Conservation (phyloP, 2,113 vertebrate species). For the Polypterus bichir region DNA sequence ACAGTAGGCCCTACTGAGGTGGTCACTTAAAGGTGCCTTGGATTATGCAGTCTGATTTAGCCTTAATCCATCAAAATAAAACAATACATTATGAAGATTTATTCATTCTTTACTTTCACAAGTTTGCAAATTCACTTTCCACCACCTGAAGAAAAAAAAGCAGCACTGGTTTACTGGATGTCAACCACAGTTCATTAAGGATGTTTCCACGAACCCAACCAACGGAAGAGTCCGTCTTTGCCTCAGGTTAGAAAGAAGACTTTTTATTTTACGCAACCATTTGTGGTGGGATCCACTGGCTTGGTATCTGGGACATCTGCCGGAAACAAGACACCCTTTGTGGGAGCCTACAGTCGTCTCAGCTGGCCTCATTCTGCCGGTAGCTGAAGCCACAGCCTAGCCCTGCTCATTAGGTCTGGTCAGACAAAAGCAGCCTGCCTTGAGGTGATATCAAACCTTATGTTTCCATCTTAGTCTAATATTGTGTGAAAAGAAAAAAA, state of each 20-base stretch:
- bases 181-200: conserved; percentile 14
- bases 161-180: conserved; percentile 12
- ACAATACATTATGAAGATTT: too few species aligned
- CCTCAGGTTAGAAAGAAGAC: conserved; percentile 28
- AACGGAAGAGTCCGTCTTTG: conserved; percentile 19
- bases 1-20: too few species aligned
- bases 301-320: conserved; percentile 72
- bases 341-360: conserved; percentile 59
- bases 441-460: conserved; percentile 31
- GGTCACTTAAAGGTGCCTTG: too few species aligned
- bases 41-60: too few species aligned
- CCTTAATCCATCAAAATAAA: too few species aligned
- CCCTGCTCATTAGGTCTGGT: conserved; percentile 39
- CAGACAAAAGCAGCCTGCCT: conserved; percentile 40
- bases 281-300: conserved; percentile 68
- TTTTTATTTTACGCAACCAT: conserved; percentile 55
- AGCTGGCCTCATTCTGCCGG: conserved; percentile 40
- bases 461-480: conserved; percentile 26
- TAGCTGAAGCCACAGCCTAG: conserved; percentile 65
- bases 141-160: conserved; percentile 2
- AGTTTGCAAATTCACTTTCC: background rate
- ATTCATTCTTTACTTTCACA: too few species aligned
- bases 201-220: conserved; percentile 15
- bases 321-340: conserved; percentile 76
- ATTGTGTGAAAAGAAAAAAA: conserved; percentile 34